Evolutionary conservation across 2,113 vertebrate genomes (phyloP).

Genomic region (Myiopsitta monachus): DNA sequence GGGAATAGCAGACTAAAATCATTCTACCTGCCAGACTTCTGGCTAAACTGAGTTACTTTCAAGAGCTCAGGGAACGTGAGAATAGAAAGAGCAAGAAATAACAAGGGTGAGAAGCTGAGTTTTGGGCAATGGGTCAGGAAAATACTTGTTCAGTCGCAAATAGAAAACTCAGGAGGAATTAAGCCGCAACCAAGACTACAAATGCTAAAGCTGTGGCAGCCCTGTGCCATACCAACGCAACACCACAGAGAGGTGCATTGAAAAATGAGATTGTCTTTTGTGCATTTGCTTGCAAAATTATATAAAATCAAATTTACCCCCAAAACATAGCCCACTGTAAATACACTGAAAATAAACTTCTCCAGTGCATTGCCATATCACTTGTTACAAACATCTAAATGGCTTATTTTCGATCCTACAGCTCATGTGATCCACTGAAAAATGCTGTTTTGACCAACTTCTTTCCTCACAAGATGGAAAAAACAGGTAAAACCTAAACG

Average conservation of each 20-base stretch:
- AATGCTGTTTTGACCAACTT: background rate
- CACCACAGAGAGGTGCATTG: background rate
- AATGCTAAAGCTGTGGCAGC: background rate
- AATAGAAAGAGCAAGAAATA: background rate
- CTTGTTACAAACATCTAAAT: background rate
- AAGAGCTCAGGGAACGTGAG: background rate
- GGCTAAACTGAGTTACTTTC: background rate
- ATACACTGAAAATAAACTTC: background rate
- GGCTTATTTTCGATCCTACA: background rate
- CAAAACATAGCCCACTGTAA: background rate
- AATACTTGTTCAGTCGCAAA: background rate
- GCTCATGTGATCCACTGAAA: background rate
- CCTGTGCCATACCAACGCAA: background rate
- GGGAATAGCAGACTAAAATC: background rate
- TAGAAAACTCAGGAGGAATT: background rate
- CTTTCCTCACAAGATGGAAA: background rate
- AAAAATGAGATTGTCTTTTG: background rate
- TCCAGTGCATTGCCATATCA: background rate
- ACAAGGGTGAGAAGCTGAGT: background rate
- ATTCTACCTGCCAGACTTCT: background rate
- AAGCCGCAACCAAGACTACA: fast-evolving
- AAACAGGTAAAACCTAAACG: background rate
- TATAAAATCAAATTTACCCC: background rate
- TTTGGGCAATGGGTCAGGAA: background rate
- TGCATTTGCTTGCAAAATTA: background rate